Base-by-base conservation (phyloP, 2,888 invertebrate species). In the Drosophila meridiana region DNA sequence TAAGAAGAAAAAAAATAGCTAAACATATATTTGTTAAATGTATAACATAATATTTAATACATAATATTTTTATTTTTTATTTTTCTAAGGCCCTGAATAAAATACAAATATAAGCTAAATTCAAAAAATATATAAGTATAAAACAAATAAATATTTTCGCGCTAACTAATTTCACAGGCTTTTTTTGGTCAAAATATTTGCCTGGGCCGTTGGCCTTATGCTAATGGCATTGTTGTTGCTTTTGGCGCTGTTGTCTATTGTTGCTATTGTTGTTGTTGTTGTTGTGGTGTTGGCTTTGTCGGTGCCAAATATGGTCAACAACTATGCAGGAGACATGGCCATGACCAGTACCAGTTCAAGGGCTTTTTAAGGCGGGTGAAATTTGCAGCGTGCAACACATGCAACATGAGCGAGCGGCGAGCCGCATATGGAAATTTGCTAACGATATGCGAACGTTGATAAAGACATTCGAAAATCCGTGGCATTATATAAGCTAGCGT, bases 271-370 rank as follows among this genome's bases (percentile, higher is more conserved):
- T 43, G 45, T 30, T 69, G 34, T 36, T 57, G 20, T 20, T 59
- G 50, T 66, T 48, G 20, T 53, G 28, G 36, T 60, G 62, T 34
- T 58, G 62, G 40, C 47, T 70, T 69, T 80, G 78, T 72, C 84
- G 84, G 87, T 74, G 69, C 85, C 85, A 75, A 84, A 70, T 84
- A 66, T 79, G 82, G 85, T 8, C 48, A 48, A 28, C 30, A 67
- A 63, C 62, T 62, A 52, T 53, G 70, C 36, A 63, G 26, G 63
- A 72, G 61, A 68, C 62, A 69, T 75, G 72, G 78, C 67, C 80
- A 80, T 76, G 82, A 60, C 66, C 77, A 70, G 72, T 53, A 30
- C 52, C 83, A 84, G 79, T 86, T 87, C 86, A 87, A 87, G 86
- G 86, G 87, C 86, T 86, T 58, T 71, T 79, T 64, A 75, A 66